phyloP scores from a whole-genome alignment of 2,888 invertebrate species.

The Brenthis hecate region DNA sequence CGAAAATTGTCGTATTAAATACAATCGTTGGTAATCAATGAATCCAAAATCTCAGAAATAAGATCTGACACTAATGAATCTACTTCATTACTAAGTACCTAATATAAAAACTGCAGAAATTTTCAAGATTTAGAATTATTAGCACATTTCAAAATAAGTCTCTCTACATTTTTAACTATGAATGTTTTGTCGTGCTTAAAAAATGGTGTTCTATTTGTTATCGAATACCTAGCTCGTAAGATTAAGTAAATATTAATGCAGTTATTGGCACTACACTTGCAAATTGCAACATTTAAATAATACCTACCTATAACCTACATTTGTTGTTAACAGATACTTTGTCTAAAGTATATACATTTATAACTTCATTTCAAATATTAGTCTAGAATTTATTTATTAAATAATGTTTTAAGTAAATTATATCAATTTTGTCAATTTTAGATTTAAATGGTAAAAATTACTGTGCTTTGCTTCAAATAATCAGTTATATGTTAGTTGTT shows the following conservation, averaged over 20 bases:
- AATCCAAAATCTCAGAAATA: slow-evolving; percentile 62
- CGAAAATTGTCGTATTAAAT: slow-evolving; percentile 56
- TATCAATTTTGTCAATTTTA: slow-evolving; percentile 83
- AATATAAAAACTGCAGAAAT: slow-evolving; percentile 60
- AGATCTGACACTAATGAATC: slow-evolving; percentile 75
- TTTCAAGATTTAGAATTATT: slow-evolving; percentile 79
- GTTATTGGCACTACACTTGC: slow-evolving; percentile 81
- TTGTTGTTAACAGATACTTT: slow-evolving; percentile 7
- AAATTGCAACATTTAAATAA: slow-evolving; percentile 24
- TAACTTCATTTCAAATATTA: slow-evolving; percentile 52
- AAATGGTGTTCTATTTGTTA: slow-evolving; percentile 83
- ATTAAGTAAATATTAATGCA: slow-evolving; percentile 78
- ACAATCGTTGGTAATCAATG: slow-evolving; percentile 53
- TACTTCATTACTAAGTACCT: slow-evolving; percentile 57
- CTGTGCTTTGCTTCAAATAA: slow-evolving; percentile 58
- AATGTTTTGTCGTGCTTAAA: slow-evolving; percentile 84
- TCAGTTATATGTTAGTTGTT: slow-evolving; percentile 37
- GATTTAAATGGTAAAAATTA: slow-evolving; percentile 71
- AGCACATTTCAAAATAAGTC: slow-evolving; percentile 83
- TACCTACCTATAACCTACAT: background rate
- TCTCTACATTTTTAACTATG: slow-evolving; percentile 83
- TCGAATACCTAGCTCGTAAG: slow-evolving; percentile 82
- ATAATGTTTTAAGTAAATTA: slow-evolving; percentile 74
- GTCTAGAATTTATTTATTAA: slow-evolving; percentile 57
- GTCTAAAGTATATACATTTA: slow-evolving; percentile 4